These are phyloP conservation scores for Speoplatyrhinus poulsoni DNA, from an alignment of 2,113 vertebrate genomes.

Conservation along the genomic window DNA sequence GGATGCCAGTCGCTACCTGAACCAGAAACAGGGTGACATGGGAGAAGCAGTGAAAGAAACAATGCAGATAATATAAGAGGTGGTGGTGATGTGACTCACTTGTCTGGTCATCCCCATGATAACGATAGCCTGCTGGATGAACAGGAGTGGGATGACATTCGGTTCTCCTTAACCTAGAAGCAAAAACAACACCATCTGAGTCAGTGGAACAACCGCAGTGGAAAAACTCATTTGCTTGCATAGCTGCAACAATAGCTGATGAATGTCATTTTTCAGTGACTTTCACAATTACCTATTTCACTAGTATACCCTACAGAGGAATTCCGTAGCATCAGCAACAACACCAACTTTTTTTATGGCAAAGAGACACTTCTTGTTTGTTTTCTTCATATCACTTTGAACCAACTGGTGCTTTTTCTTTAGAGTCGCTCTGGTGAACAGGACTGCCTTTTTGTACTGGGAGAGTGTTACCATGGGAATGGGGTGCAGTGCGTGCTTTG, in stretches of 20 bases:
- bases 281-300: neutral
- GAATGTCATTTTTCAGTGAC: neutral
- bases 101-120: conserved; percentile 28
- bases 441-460: conserved; percentile 6
- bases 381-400: conserved; percentile 7
- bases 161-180: conserved; percentile 25
- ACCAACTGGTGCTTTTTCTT: neutral
- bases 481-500: too few species aligned
- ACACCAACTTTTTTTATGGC: neutral
- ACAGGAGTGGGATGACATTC: conserved; percentile 22
- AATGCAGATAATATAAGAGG: conserved; percentile 15
- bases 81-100: conserved; percentile 20
- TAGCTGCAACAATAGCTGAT: too few species aligned
- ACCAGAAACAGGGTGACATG: conserved; percentile 62
- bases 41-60: conserved; percentile 24
- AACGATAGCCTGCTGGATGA: conserved; percentile 4
- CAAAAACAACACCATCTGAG: conserved; percentile 19
- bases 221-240: conserved; percentile 1
- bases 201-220: conserved; percentile 22
- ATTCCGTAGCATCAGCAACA: neutral
- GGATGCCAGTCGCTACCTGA: conserved; percentile 44
- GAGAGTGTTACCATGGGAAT: neutral
- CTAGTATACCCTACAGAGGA: neutral
- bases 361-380: neutral
- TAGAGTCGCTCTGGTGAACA: neutral